Base-by-base conservation (phyloP, 2,888 invertebrate species). In the Cheilosia grossa region DNA sequence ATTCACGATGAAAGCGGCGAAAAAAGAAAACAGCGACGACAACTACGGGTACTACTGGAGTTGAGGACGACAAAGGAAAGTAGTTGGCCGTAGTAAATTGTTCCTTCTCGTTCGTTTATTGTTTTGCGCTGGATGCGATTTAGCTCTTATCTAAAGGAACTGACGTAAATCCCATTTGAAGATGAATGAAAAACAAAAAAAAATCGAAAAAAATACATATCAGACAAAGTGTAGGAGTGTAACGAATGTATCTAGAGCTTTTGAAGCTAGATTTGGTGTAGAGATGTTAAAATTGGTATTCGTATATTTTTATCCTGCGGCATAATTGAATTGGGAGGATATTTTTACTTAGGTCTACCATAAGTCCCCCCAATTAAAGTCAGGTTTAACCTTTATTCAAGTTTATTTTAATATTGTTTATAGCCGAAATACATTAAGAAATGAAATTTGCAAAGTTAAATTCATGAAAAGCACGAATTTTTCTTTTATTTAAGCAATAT, bases 221-320 rank as follows among this genome's bases (percentile, higher is more conserved):
- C n/a, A 37, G 47, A 69, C 61, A 77, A 77, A 77, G 54, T 69
- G 77, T 47, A 70, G 47, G 53, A 37, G 66, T 47, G 19, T 47
- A 33, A 19, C 5, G 7, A 30, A 30, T 30, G 9, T 9, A 9
- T 9, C 30, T 49, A 19, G 19, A 37, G 7, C 13, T 33, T 10
- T 63, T 19, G 13, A 19, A 33, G 19, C 33, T 49, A 9, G 4
- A 6, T 17, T 6, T 44, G 6, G 42, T 42, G 0, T 33, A 10
- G 33, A 17, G 6, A 17, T n/a, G n/a, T 42, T 44, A n/a, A 6
- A 17, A 44, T 4, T 47, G 17, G 24, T 24, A 24, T 3, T 24
- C 21, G 17, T 17, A 7, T 44, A 5, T 6, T 44, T 5, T 2
- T 44, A 7, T 44, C 37, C 37, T 37, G 37, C 37, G 13, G 37